phyloP scores from a whole-genome alignment of 2,113 vertebrate species.

The Glareola pratincola region DNA sequence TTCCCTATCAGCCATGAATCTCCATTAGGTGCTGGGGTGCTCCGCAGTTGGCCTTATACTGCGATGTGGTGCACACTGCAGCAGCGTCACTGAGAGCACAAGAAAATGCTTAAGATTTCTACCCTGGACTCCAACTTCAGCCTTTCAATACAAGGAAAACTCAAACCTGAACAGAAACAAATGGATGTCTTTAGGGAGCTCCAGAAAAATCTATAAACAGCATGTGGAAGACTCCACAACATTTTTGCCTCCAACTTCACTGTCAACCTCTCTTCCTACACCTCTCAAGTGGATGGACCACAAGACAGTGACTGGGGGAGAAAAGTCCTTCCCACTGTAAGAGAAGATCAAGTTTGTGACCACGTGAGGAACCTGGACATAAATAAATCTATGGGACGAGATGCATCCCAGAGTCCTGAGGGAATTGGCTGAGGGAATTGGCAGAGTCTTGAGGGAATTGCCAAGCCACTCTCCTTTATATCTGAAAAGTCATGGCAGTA shows the following conservation, averaged over 20 bases:
- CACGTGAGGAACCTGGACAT: background rate
- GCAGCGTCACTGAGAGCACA: background rate
- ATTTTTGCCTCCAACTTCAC: background rate
- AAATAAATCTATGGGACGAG: rapidly evolving
- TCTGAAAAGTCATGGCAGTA: background rate
- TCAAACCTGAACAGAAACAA: background rate
- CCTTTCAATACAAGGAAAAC: background rate
- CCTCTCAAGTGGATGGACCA: background rate
- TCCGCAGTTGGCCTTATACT: rapidly evolving
- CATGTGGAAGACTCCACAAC: background rate
- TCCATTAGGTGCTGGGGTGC: background rate
- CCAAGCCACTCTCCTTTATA: background rate
- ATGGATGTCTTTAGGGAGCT: rapidly evolving
- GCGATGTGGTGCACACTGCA: background rate
- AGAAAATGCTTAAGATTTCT: background rate
- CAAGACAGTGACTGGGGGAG: background rate
- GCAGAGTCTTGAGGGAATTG: background rate
- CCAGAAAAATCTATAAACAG: background rate
- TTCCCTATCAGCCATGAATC: background rate
- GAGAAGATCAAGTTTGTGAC: background rate
- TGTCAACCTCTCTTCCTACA: background rate
- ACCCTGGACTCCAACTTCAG: background rate
- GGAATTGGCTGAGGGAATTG: background rate
- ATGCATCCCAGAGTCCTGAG: background rate
- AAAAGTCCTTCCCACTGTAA: background rate